phyloP scores from a whole-genome alignment of 1,140 invertebrate genomes.

The Parapsyche elsis region DNA sequence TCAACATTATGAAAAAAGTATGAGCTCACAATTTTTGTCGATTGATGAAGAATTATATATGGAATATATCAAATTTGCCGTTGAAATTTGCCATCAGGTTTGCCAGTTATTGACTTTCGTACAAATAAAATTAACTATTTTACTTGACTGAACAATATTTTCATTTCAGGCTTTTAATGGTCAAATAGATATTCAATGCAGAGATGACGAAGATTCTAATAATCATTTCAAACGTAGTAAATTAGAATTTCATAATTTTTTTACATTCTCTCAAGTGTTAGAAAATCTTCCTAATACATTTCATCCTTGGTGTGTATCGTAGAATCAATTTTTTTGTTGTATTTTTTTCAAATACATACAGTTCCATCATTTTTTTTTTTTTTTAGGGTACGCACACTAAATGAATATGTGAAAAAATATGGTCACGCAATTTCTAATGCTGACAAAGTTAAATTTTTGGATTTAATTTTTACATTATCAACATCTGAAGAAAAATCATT shows the following conservation, averaged over 20 bases:
- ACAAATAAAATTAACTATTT: not conserved
- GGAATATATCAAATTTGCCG: slow-evolving; percentile 43
- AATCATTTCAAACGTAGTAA: slow-evolving; percentile 36
- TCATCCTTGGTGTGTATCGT: slow-evolving; percentile 60
- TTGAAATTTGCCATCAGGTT: slow-evolving; percentile 51
- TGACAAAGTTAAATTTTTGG: slow-evolving; percentile 57
- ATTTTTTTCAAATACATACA: not conserved
- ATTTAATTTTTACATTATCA: slow-evolving; percentile 56
- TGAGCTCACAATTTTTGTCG: not conserved
- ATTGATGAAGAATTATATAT: slow-evolving; percentile 31
- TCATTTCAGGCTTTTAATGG: slow-evolving; percentile 42
- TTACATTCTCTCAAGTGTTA: slow-evolving; percentile 53
- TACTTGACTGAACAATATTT: not conserved
- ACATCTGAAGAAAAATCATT: slow-evolving; percentile 53
- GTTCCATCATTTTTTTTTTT: not conserved
- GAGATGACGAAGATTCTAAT: not conserved
- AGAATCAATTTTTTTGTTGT: not conserved
- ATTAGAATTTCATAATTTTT: slow-evolving; percentile 42
- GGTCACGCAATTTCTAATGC: slow-evolving; percentile 50
- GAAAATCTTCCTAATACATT: slow-evolving; percentile 58
- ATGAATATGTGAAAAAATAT: slow-evolving; percentile 60
- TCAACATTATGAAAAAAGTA: slow-evolving; percentile 35
- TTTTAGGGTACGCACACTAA: slow-evolving; percentile 61
- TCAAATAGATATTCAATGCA: not conserved
- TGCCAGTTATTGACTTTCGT: not conserved